phyloP scores from a whole-genome alignment of 1,140 invertebrate genomes.

The Heliothis subflexa region DNA sequence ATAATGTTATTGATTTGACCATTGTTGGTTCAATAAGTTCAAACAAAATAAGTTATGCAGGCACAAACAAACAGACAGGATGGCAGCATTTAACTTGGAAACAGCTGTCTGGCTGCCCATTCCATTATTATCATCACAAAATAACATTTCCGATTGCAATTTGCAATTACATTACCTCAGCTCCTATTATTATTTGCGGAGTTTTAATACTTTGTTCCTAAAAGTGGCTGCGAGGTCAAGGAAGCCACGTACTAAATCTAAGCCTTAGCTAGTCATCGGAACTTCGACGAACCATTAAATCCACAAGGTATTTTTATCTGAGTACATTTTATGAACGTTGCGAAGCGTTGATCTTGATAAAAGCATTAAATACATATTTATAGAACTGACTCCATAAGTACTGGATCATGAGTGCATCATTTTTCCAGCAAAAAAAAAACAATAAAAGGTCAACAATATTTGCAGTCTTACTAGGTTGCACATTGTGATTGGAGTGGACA shows the following conservation, averaged over 20 bases:
- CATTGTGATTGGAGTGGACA: not conserved
- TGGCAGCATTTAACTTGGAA: slow-evolving; percentile 9
- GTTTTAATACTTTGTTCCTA: slow-evolving; percentile 10
- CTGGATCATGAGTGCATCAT: not conserved
- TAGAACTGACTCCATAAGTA: not conserved
- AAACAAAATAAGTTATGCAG: not conserved
- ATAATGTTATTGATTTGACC: too few species aligned
- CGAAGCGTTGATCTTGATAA: too few species aligned
- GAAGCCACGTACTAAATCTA: not conserved
- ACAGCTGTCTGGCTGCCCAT: slow-evolving; percentile 4
- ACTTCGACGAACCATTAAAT: not conserved
- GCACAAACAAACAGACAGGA: not conserved
- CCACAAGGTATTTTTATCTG: not conserved
- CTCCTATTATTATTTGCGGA: slow-evolving; percentile 8
- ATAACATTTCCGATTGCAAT: slow-evolving; percentile 20
- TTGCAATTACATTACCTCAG: slow-evolving; percentile 19
- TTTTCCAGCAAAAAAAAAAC: not conserved
- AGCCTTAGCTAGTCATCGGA: not conserved
- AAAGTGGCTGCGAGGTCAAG: not conserved
- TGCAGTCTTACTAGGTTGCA: not conserved
- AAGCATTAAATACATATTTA: too few species aligned
- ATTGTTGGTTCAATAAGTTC: not conserved
- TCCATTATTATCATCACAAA: slow-evolving; percentile 18
- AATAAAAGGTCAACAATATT: not conserved
- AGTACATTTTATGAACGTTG: not conserved